Evolutionary conservation across 1,140 invertebrate genomes (phyloP).

Genomic region (Macrostomum lignano): DNA sequence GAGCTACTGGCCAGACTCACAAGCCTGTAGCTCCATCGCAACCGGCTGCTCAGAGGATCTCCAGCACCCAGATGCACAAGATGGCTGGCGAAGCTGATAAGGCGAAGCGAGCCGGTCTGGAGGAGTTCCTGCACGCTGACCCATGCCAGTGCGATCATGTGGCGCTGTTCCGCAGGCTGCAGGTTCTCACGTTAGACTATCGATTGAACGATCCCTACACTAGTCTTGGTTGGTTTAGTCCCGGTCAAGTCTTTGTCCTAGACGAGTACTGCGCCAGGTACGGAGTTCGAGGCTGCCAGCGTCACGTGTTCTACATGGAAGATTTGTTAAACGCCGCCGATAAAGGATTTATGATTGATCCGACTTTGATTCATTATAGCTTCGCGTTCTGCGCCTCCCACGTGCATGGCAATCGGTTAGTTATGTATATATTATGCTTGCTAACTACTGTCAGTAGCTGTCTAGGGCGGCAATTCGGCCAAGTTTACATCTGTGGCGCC

Average conservation of each 20-base stretch:
- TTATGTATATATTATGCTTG: too few relatives aligned
- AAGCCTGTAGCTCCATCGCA: conserved; percentile 39
- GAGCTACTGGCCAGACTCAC: conserved; percentile 90
- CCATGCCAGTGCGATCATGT: conserved; percentile 85
- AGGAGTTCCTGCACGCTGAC: conserved; percentile 89
- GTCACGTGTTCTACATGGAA: conserved; percentile 72
- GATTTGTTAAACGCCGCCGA: conserved; percentile 80
- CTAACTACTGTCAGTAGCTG: too few relatives aligned
- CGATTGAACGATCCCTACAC: conserved; percentile 81
- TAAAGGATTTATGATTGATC: conserved; percentile 68
- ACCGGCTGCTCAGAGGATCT: neutral
- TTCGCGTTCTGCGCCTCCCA: conserved; percentile 96
- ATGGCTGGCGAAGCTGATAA: too few relatives aligned
- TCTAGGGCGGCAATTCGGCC: too few relatives aligned
- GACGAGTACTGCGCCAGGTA: conserved; percentile 94
- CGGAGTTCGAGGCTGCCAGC: conserved; percentile 74
- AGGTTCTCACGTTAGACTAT: conserved; percentile 70
- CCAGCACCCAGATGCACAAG: too few relatives aligned
- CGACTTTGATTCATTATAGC: conserved; percentile 84
- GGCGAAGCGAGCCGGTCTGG: too few relatives aligned
- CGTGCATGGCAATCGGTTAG: conserved; percentile 85
- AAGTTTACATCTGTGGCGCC: too few relatives aligned
- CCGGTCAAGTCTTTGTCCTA: conserved; percentile 82
- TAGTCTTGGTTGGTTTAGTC: conserved; percentile 94
- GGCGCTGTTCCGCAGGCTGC: conserved; percentile 57